phyloP scores from a whole-genome alignment of 2,113 vertebrate genomes.

The Mohoua ochrocephala region DNA sequence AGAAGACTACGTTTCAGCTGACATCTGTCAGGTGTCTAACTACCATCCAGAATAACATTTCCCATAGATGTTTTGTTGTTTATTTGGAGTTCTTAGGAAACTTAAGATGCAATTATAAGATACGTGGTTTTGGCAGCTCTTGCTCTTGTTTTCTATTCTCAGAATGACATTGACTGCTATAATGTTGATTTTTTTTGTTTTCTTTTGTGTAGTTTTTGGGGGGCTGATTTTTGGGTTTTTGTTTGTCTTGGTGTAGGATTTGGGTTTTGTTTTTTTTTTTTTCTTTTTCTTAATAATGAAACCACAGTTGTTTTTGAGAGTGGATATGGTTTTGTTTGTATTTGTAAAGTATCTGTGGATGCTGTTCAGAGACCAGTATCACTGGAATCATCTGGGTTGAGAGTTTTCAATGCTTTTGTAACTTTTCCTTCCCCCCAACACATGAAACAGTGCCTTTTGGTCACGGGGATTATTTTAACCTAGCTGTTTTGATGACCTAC shows the following conservation, averaged over 20 bases:
- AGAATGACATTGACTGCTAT: not conserved
- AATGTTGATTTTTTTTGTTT: not conserved
- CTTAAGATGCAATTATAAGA: not conserved
- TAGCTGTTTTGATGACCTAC: not conserved
- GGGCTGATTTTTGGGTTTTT: not conserved
- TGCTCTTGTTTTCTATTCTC: not conserved
- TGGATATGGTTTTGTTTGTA: not conserved
- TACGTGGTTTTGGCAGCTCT: not conserved
- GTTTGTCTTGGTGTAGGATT: not conserved
- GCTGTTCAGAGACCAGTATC: not conserved
- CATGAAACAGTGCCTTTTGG: not conserved
- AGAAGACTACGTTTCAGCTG: rapidly evolving
- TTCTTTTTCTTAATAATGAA: not conserved
- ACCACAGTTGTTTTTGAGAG: not conserved
- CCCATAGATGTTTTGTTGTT: not conserved
- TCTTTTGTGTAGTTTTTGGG: not conserved
- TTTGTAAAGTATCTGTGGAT: not conserved
- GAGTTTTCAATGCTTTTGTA: not conserved
- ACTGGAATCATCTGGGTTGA: not conserved
- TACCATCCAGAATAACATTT: not conserved
- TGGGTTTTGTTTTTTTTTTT: rapidly evolving
- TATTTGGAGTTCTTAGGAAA: not conserved
- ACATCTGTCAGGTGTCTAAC: not conserved
- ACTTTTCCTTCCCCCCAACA: rapidly evolving
- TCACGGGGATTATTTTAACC: not conserved